Evolutionary conservation across 2,113 vertebrate genomes (phyloP), one percentile per base, ranked within the genome.

Genomic region (Poecile atricapillus): DNA sequence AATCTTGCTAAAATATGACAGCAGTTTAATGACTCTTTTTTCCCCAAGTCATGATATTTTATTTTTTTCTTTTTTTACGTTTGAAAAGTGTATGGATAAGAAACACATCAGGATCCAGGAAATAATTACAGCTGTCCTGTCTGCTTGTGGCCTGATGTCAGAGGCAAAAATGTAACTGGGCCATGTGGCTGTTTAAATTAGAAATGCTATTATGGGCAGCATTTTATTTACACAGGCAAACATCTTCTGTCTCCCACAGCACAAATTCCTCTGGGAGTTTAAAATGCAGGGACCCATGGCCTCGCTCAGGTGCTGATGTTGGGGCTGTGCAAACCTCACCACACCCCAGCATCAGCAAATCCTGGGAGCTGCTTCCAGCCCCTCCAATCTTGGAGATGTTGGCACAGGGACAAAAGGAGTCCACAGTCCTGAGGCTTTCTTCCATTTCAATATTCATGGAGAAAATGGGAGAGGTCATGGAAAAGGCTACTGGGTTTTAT

Each of bases 341-440:
- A 44, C 39, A 23, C 5, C 13, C 9, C 39, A 15, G n/a, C 37
- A 3, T 5, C 60, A 69, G 41, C 33, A 18, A 5, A 28, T 25
- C 28, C 30, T 16, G 18, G 35, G 47, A 56, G 46, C 25, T 35
- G 41, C 65, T 41, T 9, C 18, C 43, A 30, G 27, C 11, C 1
- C 6, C 5, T 13, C 31, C 15, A 2, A 14, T 1, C 0, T 17
- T 1, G 12, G 37, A 3, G 17, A 1, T 6, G 23, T 4, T 55
- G 56, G 25, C 58, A 8, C 2, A 33, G n/a, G 77, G 17, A 53
- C 43, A 37, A 35, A 9, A 1, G 31, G 33, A 24, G 1, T 37
- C 50, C 35, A 5, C 7, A 13, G 1, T 30, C 23, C 27, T 9
- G n/a, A 12, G 41, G 4, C 20, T 89, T 44, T 43, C 11, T 37